phyloP scores from a whole-genome alignment of 2,113 vertebrate species.

The Cisticola juncidis region DNA sequence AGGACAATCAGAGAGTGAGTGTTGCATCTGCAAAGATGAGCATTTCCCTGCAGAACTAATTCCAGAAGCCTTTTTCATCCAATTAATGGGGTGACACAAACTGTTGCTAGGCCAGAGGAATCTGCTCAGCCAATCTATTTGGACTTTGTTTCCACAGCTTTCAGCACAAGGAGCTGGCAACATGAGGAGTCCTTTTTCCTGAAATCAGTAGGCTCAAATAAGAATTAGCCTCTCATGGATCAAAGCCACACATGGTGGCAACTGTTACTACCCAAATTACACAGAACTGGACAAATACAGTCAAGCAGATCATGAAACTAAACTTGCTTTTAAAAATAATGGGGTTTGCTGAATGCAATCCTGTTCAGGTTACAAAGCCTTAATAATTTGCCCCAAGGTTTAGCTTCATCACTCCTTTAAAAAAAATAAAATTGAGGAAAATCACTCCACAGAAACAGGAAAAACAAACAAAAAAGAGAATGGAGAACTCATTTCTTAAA shows the following conservation, averaged over 20 bases:
- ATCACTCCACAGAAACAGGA: background rate
- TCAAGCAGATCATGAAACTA: background rate
- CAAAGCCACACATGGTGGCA: background rate
- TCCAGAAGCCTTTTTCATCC: conserved; percentile 10
- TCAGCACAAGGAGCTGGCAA: background rate
- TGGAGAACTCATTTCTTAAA: background rate
- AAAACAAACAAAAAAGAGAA: background rate
- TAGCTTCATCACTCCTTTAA: background rate
- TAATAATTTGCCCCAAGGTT: background rate
- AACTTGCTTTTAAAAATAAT: background rate
- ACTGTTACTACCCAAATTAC: background rate
- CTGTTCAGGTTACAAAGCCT: background rate
- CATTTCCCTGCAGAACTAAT: background rate
- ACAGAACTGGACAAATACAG: background rate
- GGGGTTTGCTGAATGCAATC: background rate
- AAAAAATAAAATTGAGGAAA: background rate
- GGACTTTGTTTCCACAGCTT: background rate
- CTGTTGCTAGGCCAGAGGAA: background rate
- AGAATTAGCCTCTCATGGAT: background rate
- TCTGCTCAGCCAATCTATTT: background rate
- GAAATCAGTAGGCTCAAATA: background rate
- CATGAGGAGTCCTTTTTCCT: background rate
- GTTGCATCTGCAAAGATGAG: background rate
- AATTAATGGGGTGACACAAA: background rate
- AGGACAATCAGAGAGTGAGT: background rate